A percentile compares a stretch with the other conserved stretches of the same genome.
These are phyloP conservation scores for Eciton burchellii DNA, from an alignment of 1,140 invertebrate genomes.

Conservation along the genomic window DNA sequence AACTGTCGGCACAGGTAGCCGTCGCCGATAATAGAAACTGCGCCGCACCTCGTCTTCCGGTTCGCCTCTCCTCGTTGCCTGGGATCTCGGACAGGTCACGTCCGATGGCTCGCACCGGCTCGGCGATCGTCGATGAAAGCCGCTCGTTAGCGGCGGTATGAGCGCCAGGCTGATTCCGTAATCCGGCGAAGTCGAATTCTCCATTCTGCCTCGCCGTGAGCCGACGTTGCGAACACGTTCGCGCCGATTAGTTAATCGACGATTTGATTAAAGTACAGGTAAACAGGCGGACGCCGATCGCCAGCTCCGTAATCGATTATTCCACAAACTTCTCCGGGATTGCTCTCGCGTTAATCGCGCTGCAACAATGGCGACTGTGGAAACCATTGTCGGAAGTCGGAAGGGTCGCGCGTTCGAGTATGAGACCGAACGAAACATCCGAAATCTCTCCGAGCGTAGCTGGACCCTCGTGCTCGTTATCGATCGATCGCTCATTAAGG, in stretches of 20 bases:
- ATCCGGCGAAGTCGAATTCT: constrained; percentile 26
- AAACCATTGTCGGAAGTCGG: too few species aligned
- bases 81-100: constrained; percentile 66
- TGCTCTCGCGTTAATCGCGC: too few species aligned
- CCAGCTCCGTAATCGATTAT: neutral
- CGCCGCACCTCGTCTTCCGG: constrained; percentile 67
- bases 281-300: neutral
- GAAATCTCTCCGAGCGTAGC: neutral
- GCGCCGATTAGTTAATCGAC: neutral
- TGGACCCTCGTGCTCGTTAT: neutral
- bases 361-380: too few species aligned
- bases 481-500: constrained; percentile 22
- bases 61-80: constrained; percentile 27
- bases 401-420: neutral
- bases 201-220: neutral
- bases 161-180: constrained; percentile 64
- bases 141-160: constrained; percentile 65
- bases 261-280: neutral
- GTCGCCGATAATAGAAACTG: constrained; percentile 79
- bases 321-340: neutral
- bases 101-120: constrained; percentile 59
- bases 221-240: neutral
- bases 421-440: neutral
- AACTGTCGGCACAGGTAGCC: constrained; percentile 65
- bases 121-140: constrained; percentile 68